Conservation (phyloP, 2,113 vertebrate species). For the Osmerus mordax region DNA sequence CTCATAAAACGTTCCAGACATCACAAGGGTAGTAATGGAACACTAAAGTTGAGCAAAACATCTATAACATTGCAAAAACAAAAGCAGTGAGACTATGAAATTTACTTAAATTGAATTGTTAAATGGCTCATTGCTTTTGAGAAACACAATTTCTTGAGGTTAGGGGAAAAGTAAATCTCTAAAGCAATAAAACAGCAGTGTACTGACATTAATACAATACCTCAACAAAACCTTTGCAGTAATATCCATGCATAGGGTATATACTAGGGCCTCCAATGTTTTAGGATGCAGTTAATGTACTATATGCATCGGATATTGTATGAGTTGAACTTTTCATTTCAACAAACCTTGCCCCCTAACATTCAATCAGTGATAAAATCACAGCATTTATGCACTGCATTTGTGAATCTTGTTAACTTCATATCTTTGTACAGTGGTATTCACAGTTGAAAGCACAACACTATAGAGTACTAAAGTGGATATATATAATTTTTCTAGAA, state of each 20-base stretch:
- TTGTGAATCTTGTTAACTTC: not conserved
- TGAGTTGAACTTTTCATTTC: not conserved
- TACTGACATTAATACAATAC: too few species aligned
- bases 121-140: conserved; percentile 46
- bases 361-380: too few species aligned
- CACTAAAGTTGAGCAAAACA: conserved; percentile 30
- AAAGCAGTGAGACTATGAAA: conserved; percentile 25
- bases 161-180: not conserved
- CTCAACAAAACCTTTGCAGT: too few species aligned
- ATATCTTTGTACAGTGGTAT: too few species aligned
- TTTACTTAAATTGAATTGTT: conserved; percentile 35
- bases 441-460: too few species aligned
- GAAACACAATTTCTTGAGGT: conserved; percentile 15
- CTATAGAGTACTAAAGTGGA: too few species aligned
- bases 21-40: conserved; percentile 26
- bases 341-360: too few species aligned
- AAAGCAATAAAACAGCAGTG: not conserved
- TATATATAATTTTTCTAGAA: too few species aligned
- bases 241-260: too few species aligned
- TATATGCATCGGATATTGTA: not conserved
- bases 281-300: not conserved
- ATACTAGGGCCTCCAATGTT: not conserved
- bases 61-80: conserved; percentile 32
- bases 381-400: too few species aligned
- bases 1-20: conserved; percentile 13